Evolutionary conservation across 2,113 vertebrate genomes (phyloP), one percentile per base, ranked within the genome.

Genomic region (Hyperopisus bebe): DNA sequence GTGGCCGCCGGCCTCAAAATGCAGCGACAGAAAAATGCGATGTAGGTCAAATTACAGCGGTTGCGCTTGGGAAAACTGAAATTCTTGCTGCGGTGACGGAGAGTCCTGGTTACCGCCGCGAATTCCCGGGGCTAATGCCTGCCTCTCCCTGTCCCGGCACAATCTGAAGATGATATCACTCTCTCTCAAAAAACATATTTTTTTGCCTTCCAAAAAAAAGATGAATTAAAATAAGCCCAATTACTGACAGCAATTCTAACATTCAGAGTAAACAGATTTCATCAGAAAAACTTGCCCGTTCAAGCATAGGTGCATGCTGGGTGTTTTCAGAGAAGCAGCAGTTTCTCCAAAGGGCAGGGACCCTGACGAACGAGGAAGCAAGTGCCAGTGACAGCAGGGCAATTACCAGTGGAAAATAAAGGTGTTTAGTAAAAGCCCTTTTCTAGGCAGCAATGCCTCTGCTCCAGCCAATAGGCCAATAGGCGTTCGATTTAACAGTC

Each of bases 21-120:
- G 95, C 95, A 96, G 96, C 97, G 97, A 98, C 97, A 98, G 97
- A 97, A 96, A 91, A 97, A 97, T 97, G 95, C 93, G 95, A 97
- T 98, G 98, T 98, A 98, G 98, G 98, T 98, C 98, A 98, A 95
- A 96, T 95, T 96, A 94, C 94, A 95, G 97, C 96, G 96, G 94
- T 95, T 95, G 96, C 92, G 96, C 95, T 94, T 94, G 92, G 93
- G 94, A 95, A 95, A 95, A 90, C 92, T 92, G 91, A 94, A 96
- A 98, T 98, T 98, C 96, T 97, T 97, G 92, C 92, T 95, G 95
- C 95, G 91, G 94, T 92, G 95, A 94, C 94, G 92, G 94, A 95
- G 96, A 96, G 91, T 95, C 97, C 91, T 97, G 96, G 97, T 97
- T 97, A 98, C 97, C 94, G 74, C 88, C 94, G 92, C 19, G 24